A percentile compares a stretch with the other conserved stretches of the same genome.
phyloP scores from a whole-genome alignment of 53 echinoderm and acorn worm genomes.

The Temnopleurus reevesii region DNA sequence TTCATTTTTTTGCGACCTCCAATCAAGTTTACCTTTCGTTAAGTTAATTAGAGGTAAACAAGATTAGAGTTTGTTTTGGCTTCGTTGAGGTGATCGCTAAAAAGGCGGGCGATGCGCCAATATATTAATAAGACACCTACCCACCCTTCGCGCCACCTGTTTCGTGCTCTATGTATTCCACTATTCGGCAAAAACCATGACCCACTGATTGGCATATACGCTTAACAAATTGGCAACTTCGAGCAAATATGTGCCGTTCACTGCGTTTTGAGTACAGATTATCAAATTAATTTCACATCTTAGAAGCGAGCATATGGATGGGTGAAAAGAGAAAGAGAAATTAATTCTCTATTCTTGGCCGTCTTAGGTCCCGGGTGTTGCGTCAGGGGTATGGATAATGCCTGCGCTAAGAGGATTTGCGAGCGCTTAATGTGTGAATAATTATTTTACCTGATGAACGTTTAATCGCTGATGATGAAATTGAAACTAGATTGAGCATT shows the following conservation, averaged over 20 bases:
- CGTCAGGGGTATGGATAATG: slow-evolving; percentile 26
- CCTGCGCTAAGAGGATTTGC: slow-evolving; percentile 34
- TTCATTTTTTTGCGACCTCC: neutral
- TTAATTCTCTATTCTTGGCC: slow-evolving; percentile 38
- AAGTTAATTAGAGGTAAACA: neutral
- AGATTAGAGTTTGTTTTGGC: neutral
- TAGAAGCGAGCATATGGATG: slow-evolving; percentile 39
- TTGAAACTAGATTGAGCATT: slow-evolving; percentile 47
- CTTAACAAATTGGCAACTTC: slow-evolving; percentile 41
- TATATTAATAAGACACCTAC: neutral
- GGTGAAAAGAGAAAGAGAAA: slow-evolving; percentile 13
- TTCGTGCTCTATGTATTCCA: too few relatives aligned
- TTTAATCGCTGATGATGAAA: slow-evolving; percentile 28
- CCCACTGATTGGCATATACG: too few relatives aligned
- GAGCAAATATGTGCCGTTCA: slow-evolving; percentile 8
- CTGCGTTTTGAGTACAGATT: slow-evolving; percentile 14
- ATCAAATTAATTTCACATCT: slow-evolving; percentile 48
- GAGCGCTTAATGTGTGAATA: slow-evolving; percentile 42
- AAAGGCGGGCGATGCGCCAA: slow-evolving; percentile 19
- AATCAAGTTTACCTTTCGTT: neutral
- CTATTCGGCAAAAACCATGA: too few relatives aligned
- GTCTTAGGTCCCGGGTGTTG: slow-evolving; percentile 10
- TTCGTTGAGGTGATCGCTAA: neutral
- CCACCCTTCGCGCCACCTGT: slow-evolving; percentile 24
- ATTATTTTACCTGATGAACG: slow-evolving; percentile 44